Evolutionary conservation across 2,888 invertebrate genomes (phyloP).

Genomic region (Apomyelois bistriatella): DNA sequence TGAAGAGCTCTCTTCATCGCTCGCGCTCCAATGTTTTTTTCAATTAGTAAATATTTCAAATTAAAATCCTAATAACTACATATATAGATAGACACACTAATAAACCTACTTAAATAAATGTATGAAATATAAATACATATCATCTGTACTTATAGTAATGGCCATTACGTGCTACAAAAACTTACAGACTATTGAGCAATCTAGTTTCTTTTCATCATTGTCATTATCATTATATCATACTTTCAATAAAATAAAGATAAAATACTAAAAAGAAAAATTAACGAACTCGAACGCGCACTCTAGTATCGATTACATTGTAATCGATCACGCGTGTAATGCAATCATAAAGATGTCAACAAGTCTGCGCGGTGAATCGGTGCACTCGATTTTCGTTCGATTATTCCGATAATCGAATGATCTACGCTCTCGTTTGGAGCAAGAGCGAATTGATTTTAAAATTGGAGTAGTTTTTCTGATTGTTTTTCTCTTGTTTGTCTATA

Average conservation of each 20-base stretch:
- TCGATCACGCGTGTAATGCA: constrained; percentile 18
- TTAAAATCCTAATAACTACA: no score
- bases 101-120: no score
- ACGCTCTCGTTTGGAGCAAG: background rate
- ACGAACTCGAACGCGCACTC: background rate
- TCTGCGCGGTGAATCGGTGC: constrained; percentile 5
- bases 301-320: constrained; percentile 6
- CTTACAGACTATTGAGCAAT: no score
- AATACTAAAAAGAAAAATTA: background rate
- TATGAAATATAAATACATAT: no score
- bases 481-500: background rate
- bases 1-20: no score
- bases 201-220: background rate
- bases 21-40: no score
- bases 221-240: no score
- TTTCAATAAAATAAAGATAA: background rate
- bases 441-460: background rate
- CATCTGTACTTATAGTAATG: no score
- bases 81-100: no score
- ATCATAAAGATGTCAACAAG: constrained; percentile 15
- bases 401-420: constrained; percentile 5
- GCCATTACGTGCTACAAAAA: no score
- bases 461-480: background rate
- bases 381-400: constrained; percentile 12
- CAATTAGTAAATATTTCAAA: no score